Base-by-base conservation (phyloP, 1,140 invertebrate species). In the Trichogramma pretiosum region DNA sequence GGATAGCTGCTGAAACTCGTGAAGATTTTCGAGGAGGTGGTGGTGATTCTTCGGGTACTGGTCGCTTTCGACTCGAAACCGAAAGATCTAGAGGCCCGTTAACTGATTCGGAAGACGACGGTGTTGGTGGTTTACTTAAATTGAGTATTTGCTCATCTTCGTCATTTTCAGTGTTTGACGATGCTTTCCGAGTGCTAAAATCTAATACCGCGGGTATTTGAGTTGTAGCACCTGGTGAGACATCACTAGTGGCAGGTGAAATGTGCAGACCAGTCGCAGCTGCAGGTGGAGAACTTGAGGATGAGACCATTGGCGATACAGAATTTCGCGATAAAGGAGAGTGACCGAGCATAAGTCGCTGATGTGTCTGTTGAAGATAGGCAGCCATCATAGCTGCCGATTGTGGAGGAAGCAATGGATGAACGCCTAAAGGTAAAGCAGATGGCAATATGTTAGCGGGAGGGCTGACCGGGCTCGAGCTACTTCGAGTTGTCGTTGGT, bases 71-170 rank as follows among this genome's bases (percentile, higher is more conserved):
- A 22, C 81, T 82, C 3, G 81, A 75, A 23, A 88, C 80, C 0
- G 86, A 87, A 11, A 91, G 69, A 67, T 92, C 87, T 42, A 92
- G 62, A 1, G 87, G 87, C 21, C 83, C 79, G 56, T 87, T 86
- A 47, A 81, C 79, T 23, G 74, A 68, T 40, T 79, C 76, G 14
- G 72, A 64, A 0, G 74, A 70, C 3, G 73, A 69, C 1, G 72
- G 70, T 4, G 72, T 68, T 0, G 72, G 67, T 3, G 75, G 69
- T 58, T 84, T 83, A 50, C 77, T 82, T 9, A 85, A 70, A 58
- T 86, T 84, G 16, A 83, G 69, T 16, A 76, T 81, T 54, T 83
- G 75, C 50, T 79, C 77, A 9, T 82, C 79, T 30, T 77, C 77
- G 13, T 81, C 77, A 45, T 70, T 66, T 47, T 70, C 67, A 26